phyloP scores from a whole-genome alignment of 2,888 invertebrate species.

The Eremobia ochroleuca region DNA sequence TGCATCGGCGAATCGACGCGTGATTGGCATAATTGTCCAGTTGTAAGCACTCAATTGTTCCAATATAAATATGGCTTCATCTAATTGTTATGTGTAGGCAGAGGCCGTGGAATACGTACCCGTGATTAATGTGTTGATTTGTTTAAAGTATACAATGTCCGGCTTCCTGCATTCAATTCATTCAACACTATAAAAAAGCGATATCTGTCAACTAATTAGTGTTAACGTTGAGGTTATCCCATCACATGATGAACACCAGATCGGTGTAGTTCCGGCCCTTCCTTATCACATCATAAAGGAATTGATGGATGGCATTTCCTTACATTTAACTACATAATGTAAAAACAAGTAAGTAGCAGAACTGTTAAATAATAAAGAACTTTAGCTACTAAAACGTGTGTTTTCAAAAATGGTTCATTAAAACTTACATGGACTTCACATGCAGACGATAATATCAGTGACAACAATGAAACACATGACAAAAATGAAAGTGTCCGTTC shows the following conservation, averaged over 20 bases:
- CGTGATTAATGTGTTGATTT: conserved; percentile 54
- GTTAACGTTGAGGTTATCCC: background rate
- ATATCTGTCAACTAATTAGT: conserved; percentile 12
- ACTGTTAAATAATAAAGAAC: background rate
- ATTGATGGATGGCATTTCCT: background rate
- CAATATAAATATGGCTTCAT: conserved; percentile 75
- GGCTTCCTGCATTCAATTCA: conserved; percentile 50
- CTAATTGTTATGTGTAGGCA: conserved; percentile 72
- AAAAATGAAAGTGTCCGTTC: conserved; percentile 51
- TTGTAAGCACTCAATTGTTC: conserved; percentile 76
- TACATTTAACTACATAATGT: background rate
- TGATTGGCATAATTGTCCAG: conserved; percentile 79
- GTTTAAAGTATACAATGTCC: conserved; percentile 46
- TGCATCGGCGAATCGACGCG: conserved; percentile 75
- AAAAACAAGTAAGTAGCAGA: background rate
- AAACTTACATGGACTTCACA: conserved; percentile 39
- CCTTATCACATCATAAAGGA: no score
- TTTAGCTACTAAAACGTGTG: background rate
- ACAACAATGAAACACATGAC: conserved; percentile 54
- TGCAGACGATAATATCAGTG: conserved; percentile 49
- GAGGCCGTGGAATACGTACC: conserved; percentile 41
- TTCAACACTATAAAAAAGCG: background rate
- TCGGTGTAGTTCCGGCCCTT: background rate
- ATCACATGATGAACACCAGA: conserved; percentile 12
- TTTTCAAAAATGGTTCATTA: conserved; percentile 19